These are phyloP conservation scores for Aphis craccivora DNA, from an alignment of 1,140 invertebrate species.

Conservation along the genomic window DNA sequence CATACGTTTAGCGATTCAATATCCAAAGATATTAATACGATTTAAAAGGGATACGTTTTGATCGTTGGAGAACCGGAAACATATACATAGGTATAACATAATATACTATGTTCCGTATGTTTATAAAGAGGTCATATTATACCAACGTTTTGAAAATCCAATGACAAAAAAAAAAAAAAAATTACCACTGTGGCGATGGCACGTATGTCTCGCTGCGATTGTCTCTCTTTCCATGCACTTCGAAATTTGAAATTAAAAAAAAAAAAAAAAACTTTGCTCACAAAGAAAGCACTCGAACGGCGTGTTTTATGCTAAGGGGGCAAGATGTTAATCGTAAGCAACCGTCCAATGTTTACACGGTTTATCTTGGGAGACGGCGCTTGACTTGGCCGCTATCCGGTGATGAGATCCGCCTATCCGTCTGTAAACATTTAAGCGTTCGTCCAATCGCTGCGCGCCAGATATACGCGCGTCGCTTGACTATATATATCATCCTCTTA, in stretches of 20 bases:
- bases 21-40: neutral
- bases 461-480: neutral
- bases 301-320: neutral
- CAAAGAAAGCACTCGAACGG: slow-evolving; percentile 25
- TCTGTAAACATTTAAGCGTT: slow-evolving; percentile 36
- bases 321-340: slow-evolving; percentile 55
- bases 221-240: neutral
- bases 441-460: neutral
- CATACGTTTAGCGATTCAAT: neutral
- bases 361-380: slow-evolving; percentile 52
- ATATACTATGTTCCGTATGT: neutral
- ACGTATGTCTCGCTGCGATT: neutral
- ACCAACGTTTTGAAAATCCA: neutral
- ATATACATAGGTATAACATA: neutral
- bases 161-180: neutral
- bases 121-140: neutral
- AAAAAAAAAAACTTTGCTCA: slow-evolving; percentile 24
- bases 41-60: neutral
- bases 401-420: slow-evolving; percentile 40
- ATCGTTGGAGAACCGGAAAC: neutral
- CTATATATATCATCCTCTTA: neutral
- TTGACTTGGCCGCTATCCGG: slow-evolving; percentile 14
- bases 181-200: neutral
- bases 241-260: slow-evolving; percentile 26
- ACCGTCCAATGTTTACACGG: slow-evolving; percentile 31